Evolutionary conservation across 1,140 invertebrate genomes (phyloP).

Genomic region (Ganaspis sp.): DNA sequence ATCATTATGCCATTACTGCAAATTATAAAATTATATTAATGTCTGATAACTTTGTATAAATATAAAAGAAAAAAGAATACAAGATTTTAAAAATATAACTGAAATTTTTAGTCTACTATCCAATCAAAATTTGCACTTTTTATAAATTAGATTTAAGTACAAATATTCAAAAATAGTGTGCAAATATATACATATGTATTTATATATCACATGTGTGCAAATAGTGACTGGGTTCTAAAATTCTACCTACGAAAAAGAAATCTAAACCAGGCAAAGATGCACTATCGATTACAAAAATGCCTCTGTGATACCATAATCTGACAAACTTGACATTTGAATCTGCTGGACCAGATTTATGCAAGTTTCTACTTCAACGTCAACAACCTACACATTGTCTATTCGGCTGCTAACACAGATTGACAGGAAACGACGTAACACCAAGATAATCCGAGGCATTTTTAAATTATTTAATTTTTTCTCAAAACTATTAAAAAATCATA

Average conservation of each 20-base stretch:
- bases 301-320: conserved; percentile 43
- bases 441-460: conserved; percentile 65
- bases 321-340: conserved; percentile 55
- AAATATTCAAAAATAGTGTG: no score
- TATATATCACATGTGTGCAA: no score
- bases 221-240: conserved; percentile 41
- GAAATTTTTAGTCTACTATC: conserved; percentile 35
- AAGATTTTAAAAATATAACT: conserved; percentile 3
- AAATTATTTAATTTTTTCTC: not conserved
- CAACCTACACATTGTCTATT: conserved; percentile 71
- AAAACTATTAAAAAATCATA: no score
- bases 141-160: no score
- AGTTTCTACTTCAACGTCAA: conserved; percentile 63
- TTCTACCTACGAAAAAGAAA: conserved; percentile 60
- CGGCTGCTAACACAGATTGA: conserved; percentile 71
- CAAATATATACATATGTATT: no score
- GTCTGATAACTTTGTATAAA: conserved; percentile 32
- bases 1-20: no score
- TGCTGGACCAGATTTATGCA: conserved; percentile 60
- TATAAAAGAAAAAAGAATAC: not conserved
- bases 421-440: conserved; percentile 64
- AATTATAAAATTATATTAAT: conserved; percentile 28
- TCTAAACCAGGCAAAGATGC: conserved; percentile 69
- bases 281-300: conserved; percentile 64
- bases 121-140: conserved; percentile 47